phyloP scores from a whole-genome alignment of 2,888 invertebrate genomes.

The Eulithis prunata region DNA sequence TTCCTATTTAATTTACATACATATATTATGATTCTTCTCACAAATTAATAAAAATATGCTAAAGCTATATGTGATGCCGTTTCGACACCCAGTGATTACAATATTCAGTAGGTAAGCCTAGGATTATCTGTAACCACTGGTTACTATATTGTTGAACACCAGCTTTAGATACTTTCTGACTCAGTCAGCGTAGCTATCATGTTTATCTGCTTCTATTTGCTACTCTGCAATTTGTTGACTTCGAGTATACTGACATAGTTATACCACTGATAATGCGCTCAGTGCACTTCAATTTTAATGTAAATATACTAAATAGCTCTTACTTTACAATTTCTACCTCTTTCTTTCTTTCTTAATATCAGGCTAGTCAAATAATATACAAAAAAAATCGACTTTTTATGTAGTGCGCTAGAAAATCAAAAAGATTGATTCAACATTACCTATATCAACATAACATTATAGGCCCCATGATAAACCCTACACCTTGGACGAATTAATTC shows the following conservation, averaged over 20 bases:
- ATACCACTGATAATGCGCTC: slow-evolving; percentile 30
- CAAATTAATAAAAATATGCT: no score
- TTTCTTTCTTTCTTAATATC: neutral
- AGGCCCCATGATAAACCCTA: no score
- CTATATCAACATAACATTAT: no score
- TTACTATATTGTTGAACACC: neutral
- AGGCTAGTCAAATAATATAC: no score
- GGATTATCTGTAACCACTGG: neutral
- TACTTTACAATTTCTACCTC: neutral
- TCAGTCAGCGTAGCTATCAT: slow-evolving; percentile 19
- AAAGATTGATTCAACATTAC: no score
- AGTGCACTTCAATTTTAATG: slow-evolving; percentile 21
- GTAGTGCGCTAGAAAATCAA: no score
- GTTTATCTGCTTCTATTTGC: slow-evolving; percentile 35
- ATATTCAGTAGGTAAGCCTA: neutral
- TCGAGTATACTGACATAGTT: slow-evolving; percentile 32
- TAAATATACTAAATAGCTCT: neutral
- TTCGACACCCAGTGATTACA: no score
- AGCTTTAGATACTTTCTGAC: neutral
- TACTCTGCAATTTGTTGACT: slow-evolving; percentile 36
- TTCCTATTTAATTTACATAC: no score
- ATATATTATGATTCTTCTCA: no score
- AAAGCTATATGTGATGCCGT: no score
- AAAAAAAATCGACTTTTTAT: no score
- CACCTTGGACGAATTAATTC: no score